Base-by-base conservation (phyloP, 2,113 vertebrate species). In the Pseudorhombus dupliciocellatus region DNA sequence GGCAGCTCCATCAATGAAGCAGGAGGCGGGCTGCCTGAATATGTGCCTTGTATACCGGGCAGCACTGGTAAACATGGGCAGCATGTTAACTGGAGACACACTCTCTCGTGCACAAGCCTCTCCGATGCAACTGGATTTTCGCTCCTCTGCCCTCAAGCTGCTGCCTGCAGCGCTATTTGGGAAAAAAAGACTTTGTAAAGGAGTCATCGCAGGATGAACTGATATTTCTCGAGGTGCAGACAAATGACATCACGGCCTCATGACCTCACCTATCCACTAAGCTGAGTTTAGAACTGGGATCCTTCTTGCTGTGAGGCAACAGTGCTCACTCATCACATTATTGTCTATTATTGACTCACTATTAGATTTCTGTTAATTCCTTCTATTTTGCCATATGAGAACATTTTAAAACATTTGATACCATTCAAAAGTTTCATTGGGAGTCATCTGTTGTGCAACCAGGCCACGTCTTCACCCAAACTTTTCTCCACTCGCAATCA, bases 41-140 rank as follows among this genome's bases (percentile, higher is more conserved):
- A 81, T 85, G 79, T 70, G 58, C 88, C 71, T 87, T 89, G 85
- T 89, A 42, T 76, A 75, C 79, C 73, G 79, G 61, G 73, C 71
- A 62, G 80, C 70, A 51, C 66, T 61, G 68, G 75, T 57, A 80
- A 84, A 87, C 88, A 90, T 69, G 87, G 67, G 22, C 81, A 74
- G 87, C 87, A 88, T 90, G 86, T 70, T 89, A 91, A 91, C 83
- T 79, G 70, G 53, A 81, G 34, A 79, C 64, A 44, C 44, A 34
- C 28, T 48, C 18, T 26, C 34, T 30, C 37, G 58, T 50, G n/a
- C 53, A 61, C 28, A 25, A 68, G n/a, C 20, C 11, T 14, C 54
- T 64, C 20, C 51, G 7, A 61, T 67, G 16, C n/a, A 58, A 15
- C n/a, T 37, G 20, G 9, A 37, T 37, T 37, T 37, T 37, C 10